These are phyloP conservation scores for Drosophila paramelanica DNA, from an alignment of 2,888 invertebrate species.

Conservation along the genomic window DNA sequence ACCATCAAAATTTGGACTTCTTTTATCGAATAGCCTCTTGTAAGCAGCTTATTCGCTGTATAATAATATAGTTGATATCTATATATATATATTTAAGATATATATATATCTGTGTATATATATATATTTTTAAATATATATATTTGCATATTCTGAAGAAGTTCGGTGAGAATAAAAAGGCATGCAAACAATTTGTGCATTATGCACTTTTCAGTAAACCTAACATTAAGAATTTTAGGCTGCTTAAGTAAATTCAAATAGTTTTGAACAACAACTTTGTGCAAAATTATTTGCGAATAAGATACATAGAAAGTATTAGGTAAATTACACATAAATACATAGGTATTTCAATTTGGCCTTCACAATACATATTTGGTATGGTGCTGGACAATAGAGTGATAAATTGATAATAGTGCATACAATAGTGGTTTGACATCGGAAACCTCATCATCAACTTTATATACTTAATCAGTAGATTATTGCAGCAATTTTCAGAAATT, in stretches of 20 bases:
- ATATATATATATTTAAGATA: neutral
- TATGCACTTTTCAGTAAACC: constrained; percentile 8
- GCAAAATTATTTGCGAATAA: constrained; percentile 15
- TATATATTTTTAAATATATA: constrained; percentile 12
- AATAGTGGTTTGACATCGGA: constrained; percentile 21
- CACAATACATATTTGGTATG: constrained; percentile 7
- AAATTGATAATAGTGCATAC: neutral
- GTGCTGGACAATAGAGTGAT: constrained; percentile 19
- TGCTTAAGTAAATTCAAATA: constrained; percentile 27
- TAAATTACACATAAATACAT: constrained; percentile 25
- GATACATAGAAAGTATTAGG: constrained; percentile 5
- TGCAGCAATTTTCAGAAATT: constrained; percentile 24
- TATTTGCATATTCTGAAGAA: constrained; percentile 53
- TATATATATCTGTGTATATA: constrained; percentile 3
- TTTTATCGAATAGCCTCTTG: constrained; percentile 16
- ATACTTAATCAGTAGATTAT: constrained; percentile 21
- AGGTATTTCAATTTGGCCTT: constrained; percentile 30
- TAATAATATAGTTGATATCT: constrained; percentile 17
- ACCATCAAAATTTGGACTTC: constrained; percentile 27
- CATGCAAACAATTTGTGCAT: constrained; percentile 56
- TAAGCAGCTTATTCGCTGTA: constrained; percentile 44
- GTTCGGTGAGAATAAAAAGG: constrained; percentile 72
- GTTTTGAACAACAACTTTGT: constrained; percentile 29
- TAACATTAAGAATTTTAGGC: constrained; percentile 12
- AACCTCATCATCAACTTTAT: constrained; percentile 31